These are phyloP conservation scores for Andrena chrysosceles DNA, from an alignment of 2,888 invertebrate species.

Conservation along the genomic window DNA sequence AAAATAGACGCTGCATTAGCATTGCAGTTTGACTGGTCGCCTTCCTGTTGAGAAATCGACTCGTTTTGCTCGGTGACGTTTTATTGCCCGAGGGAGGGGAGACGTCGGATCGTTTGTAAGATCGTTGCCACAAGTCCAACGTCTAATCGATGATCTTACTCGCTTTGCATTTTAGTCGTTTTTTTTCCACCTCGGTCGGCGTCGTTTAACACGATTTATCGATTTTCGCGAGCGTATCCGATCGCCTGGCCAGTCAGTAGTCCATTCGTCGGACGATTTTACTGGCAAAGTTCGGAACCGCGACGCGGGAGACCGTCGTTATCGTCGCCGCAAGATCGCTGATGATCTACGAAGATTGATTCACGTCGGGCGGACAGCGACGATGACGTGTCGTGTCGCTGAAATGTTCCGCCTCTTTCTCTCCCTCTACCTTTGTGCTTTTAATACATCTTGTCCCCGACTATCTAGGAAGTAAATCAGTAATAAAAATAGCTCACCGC, in stretches of 20 bases:
- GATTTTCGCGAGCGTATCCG: slow-evolving; percentile 19
- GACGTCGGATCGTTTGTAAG: slow-evolving; percentile 4
- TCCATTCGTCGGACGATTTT: background rate
- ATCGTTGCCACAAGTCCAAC: slow-evolving; percentile 8
- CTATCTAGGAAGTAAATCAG: slow-evolving; percentile 44
- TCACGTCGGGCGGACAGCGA: slow-evolving; percentile 71
- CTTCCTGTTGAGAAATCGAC: slow-evolving; percentile 29
- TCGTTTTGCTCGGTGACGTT: slow-evolving; percentile 9
- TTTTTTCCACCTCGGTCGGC: slow-evolving; percentile 1
- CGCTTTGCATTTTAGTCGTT: slow-evolving; percentile 25
- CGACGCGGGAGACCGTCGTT: slow-evolving; percentile 28
- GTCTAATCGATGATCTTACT: slow-evolving; percentile 20
- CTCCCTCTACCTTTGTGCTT: slow-evolving; percentile 33
- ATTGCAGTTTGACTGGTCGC: slow-evolving; percentile 19
- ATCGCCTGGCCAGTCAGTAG: background rate
- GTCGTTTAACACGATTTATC: slow-evolving; percentile 26
- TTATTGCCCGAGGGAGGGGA: background rate
- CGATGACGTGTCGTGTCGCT: slow-evolving; percentile 60
- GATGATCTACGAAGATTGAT: slow-evolving; percentile 77
- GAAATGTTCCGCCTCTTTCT: slow-evolving; percentile 43
- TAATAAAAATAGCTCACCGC: slow-evolving; percentile 51
- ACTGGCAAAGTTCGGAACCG: background rate
- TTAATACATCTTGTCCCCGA: slow-evolving; percentile 34
- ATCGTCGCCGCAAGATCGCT: slow-evolving; percentile 16
- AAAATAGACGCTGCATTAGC: slow-evolving; percentile 32